Conservation (phyloP, 2,113 vertebrate species). For the Marmota flaviventris region DNA sequence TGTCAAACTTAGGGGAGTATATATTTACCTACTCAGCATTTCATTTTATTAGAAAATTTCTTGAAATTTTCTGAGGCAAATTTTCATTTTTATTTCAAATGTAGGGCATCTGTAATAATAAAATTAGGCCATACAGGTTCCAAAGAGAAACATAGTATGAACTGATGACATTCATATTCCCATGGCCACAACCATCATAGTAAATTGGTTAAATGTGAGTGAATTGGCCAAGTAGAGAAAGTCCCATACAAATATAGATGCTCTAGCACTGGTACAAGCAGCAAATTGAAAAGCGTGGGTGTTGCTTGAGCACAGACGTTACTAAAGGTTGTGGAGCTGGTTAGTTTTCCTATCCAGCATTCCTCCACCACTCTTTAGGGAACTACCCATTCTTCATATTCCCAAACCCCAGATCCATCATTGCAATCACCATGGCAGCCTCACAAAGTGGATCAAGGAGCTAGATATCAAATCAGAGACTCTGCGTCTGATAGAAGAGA, state of each 20-base stretch:
- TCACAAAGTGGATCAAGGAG: no score
- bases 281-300: neutral
- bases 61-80: neutral
- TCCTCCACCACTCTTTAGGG: neutral
- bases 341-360: neutral
- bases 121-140: neutral
- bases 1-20: neutral
- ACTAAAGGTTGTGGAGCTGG: neutral
- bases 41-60: neutral
- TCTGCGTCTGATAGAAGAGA: no score
- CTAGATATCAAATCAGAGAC: no score
- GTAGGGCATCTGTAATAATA: neutral
- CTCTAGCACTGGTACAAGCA: neutral
- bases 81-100: neutral
- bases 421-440: neutral
- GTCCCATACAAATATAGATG: neutral
- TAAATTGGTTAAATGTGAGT: neutral
- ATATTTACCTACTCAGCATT: neutral
- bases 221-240: neutral
- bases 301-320: neutral
- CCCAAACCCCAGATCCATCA: neutral
- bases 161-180: neutral
- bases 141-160: neutral
- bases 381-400: neutral
- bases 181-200: neutral